Base-by-base conservation (phyloP, 2,797 vertebrate species). In the Paguma larvata region DNA sequence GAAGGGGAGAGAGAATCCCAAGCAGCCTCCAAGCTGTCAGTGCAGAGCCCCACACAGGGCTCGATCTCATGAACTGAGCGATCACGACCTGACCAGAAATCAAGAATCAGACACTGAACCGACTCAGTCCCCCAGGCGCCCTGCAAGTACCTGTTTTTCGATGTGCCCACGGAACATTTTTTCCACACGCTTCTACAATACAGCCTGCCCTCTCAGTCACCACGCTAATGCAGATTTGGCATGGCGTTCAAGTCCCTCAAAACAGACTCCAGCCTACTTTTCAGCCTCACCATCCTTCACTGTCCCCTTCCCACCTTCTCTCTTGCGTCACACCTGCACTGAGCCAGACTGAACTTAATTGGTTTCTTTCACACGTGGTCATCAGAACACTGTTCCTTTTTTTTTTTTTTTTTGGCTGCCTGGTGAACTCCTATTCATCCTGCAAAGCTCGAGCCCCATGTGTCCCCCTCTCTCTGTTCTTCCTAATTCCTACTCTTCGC, bases 371-470 rank as follows among this genome's bases (percentile, higher is more conserved):
- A 73, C 77, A 88, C 32, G 44, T 12, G 2, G 0, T 56, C 62
- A 41, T 41, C 15, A 34, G n/a, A 95, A 86, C 27, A 63, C 38
- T 23, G 1, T 56, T 91, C 44, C 46, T 83, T 30, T 30, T 30
- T 79, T 82, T 68, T 67, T 41, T 83, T 30, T 30, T 30, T 79
- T 82, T 68, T 67, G 46, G 87, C 67, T 78, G 41, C 82, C 48
- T 91, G 84, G 59, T 63, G 46, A 94, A 38, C 75, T 85, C 90
- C 75, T 96, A n/a, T 30, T 95, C 67, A 90, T 59, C 82, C 97
- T 84, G 87, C 73, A 84, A 85, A 86, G 78, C 68, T 85, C 91
- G 46, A 32, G 19, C 48, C 41, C 78, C 34, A 70, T 9, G 46
- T 19, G 46, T 41, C n/a, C 23, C 65, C 51, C 44, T 62, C 59